Percentiles rank a stretch among this genome's conserved stretches.
Conservation (phyloP, 1,140 invertebrate genomes). For the Ctenoplectra terminalis region DNA sequence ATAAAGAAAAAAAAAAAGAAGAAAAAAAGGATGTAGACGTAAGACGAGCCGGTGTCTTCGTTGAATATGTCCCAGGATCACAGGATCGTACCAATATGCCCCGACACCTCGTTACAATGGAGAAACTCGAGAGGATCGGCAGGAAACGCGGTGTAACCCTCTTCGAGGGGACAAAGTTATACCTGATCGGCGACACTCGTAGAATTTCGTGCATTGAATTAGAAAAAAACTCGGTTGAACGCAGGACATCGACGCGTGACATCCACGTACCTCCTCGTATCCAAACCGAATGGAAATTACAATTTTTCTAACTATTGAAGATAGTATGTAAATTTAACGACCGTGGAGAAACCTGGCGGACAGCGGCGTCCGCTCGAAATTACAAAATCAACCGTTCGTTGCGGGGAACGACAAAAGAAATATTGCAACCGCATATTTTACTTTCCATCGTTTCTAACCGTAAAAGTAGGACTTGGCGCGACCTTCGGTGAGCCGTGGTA, state of each 20-base stretch:
- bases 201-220: background rate
- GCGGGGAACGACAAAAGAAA: background rate
- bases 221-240: background rate
- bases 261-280: too few species aligned
- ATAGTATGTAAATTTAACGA: too few species aligned
- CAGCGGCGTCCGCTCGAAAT: background rate
- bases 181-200: background rate
- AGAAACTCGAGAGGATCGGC: background rate
- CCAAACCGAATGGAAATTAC: too few species aligned
- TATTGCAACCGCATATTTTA: slow-evolving; percentile 15
- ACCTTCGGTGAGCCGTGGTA: slow-evolving; percentile 23
- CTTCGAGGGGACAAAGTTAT: background rate
- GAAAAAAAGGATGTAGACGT: slow-evolving; percentile 26
- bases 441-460: slow-evolving; percentile 23
- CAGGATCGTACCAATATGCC: slow-evolving; percentile 43
- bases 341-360: background rate
- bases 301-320: too few species aligned
- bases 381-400: background rate
- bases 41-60: slow-evolving; percentile 57
- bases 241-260: too few species aligned
- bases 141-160: background rate
- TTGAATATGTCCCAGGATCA: slow-evolving; percentile 30
- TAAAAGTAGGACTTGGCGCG: slow-evolving; percentile 36
- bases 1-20: background rate
- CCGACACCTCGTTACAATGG: background rate